These are phyloP conservation scores for Amazona vittata DNA, from an alignment of 2,113 vertebrate species.

Conservation along the genomic window DNA sequence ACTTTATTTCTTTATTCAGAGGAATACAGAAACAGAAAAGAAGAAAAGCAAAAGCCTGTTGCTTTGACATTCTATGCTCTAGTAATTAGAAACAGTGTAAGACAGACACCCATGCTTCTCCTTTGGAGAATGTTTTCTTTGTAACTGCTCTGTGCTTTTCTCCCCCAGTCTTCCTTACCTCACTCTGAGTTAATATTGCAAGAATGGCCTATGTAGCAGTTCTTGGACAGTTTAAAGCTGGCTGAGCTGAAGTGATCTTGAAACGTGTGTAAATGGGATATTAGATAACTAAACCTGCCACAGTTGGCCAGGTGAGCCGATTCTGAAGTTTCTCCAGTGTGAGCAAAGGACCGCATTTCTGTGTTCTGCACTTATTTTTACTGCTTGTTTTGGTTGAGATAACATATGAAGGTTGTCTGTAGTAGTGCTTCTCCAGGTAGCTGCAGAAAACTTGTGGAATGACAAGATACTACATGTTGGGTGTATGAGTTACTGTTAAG, in stretches of 20 bases:
- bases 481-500: background rate
- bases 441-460: background rate
- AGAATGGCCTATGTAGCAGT: background rate
- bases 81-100: background rate
- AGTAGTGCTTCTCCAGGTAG: background rate
- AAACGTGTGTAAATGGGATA: background rate
- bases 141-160: background rate
- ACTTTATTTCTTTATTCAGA: background rate
- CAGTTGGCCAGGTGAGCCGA: background rate
- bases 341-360: background rate
- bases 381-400: background rate
- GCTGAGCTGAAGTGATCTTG: background rate
- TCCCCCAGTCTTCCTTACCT: background rate
- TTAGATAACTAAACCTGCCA: background rate
- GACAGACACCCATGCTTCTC: background rate
- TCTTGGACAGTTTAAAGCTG: background rate
- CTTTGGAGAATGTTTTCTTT: background rate
- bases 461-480: background rate
- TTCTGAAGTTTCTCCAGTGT: background rate
- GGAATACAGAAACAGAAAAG: background rate
- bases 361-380: background rate
- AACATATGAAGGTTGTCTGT: background rate
- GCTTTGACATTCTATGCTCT: background rate
- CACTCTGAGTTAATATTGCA: background rate
- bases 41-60: background rate